These are phyloP conservation scores for Polypedilum vanderplanki DNA, from an alignment of 1,140 invertebrate species.

Conservation along the genomic window DNA sequence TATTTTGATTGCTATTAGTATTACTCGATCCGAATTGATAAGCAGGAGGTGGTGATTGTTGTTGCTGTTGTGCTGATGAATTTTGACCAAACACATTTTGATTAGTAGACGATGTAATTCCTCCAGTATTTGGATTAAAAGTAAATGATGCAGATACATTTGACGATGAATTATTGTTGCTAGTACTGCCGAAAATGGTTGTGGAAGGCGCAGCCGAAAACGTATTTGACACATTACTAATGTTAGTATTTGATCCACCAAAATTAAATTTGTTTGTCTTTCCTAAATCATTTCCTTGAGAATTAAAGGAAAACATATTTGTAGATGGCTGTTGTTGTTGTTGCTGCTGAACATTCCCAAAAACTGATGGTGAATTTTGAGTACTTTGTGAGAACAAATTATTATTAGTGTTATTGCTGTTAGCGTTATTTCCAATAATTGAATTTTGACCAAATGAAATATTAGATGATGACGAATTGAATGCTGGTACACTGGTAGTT, in stretches of 20 bases:
- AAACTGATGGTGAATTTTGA: not conserved
- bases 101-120: not conserved
- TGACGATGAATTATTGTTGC: not conserved
- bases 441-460: too few species aligned
- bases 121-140: not conserved
- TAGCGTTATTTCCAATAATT: not conserved
- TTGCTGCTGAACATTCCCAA: not conserved
- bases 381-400: not conserved
- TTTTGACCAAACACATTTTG: not conserved
- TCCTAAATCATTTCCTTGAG: not conserved
- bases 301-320: not conserved
- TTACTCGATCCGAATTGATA: slow-evolving; percentile 3
- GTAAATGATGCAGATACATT: slow-evolving; percentile 22
- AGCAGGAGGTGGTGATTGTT: not conserved
- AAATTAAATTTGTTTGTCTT: slow-evolving; percentile 7
- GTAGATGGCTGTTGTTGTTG: not conserved
- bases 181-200: not conserved
- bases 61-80: not conserved
- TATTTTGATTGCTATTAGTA: not conserved
- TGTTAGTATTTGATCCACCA: not conserved
- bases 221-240: not conserved
- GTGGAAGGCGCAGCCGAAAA: not conserved
- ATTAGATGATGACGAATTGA: too few species aligned
- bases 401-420: not conserved
- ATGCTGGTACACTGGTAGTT: too few species aligned